phyloP scores from a whole-genome alignment of 2,113 vertebrate genomes.

The Tor tambroides region DNA sequence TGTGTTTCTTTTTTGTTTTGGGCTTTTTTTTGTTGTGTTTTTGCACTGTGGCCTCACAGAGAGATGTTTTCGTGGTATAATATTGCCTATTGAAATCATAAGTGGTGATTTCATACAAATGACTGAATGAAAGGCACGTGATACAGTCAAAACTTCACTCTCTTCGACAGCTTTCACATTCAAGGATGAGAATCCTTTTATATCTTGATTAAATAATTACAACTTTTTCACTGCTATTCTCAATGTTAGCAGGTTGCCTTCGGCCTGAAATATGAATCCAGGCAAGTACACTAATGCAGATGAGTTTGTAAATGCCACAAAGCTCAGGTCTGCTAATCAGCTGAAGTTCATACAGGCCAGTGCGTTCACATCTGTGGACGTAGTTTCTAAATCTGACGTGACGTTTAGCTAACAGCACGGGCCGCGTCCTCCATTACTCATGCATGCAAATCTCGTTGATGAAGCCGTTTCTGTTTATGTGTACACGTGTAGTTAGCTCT shows the following conservation, averaged over 20 bases:
- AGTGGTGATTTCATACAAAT: background rate
- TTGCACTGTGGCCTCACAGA: background rate
- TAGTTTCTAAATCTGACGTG: background rate
- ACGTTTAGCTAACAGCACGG: background rate
- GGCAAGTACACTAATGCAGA: no score
- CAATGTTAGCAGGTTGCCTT: background rate
- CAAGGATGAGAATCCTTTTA: background rate
- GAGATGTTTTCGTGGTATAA: no score
- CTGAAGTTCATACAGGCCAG: background rate
- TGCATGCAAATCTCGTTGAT: slow-evolving; percentile 16
- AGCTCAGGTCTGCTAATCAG: background rate
- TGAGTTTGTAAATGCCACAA: background rate
- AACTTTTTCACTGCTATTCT: background rate
- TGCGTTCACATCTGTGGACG: background rate
- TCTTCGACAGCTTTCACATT: background rate
- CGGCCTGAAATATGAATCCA: background rate
- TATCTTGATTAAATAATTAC: background rate
- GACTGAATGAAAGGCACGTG: background rate
- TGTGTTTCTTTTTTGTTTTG: background rate
- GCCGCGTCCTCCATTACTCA: slow-evolving; percentile 1
- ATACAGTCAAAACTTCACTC: background rate
- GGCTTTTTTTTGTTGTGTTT: background rate
- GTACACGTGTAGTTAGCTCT: slow-evolving; percentile 27
- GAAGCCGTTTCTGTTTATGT: slow-evolving; percentile 16
- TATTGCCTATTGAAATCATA: background rate